Evolutionary conservation across 2,797 vertebrate genomes (phyloP).

Genomic region (Clamator glandarius): DNA sequence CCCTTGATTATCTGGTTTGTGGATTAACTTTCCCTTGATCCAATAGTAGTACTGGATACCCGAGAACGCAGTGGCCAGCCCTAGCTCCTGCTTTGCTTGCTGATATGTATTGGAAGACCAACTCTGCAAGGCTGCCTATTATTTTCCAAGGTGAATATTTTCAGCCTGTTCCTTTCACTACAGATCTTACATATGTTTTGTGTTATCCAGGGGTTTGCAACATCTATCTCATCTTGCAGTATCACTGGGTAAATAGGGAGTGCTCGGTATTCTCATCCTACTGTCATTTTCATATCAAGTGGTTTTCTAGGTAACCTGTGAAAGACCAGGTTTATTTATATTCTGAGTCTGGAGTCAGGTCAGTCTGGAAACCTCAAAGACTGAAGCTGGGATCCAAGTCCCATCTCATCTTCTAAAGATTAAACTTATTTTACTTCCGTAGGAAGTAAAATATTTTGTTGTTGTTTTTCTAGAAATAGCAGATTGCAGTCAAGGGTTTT

Average conservation of each 20-base stretch:
- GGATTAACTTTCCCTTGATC: neutral
- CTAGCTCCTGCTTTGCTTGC: neutral
- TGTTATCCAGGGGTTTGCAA: neutral
- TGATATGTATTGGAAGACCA: accelerated
- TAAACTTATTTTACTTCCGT: neutral
- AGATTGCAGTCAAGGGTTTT: neutral
- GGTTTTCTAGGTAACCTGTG: neutral
- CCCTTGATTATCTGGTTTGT: neutral
- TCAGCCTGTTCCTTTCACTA: neutral
- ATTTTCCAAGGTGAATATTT: neutral
- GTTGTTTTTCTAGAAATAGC: neutral
- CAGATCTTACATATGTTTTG: neutral
- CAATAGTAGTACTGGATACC: neutral
- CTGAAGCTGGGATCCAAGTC: neutral
- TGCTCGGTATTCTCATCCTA: neutral
- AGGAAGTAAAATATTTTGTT: neutral
- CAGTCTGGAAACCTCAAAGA: neutral
- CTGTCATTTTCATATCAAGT: neutral
- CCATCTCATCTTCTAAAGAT: neutral
- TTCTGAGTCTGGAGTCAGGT: neutral
- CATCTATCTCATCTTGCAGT: neutral
- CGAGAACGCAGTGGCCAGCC: neutral
- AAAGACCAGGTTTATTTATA: neutral
- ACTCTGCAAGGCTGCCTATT: neutral
- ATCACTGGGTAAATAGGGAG: neutral